Evolutionary conservation across 2,888 invertebrate species (phyloP).

Genomic region (Andrena hattorfiana): DNA sequence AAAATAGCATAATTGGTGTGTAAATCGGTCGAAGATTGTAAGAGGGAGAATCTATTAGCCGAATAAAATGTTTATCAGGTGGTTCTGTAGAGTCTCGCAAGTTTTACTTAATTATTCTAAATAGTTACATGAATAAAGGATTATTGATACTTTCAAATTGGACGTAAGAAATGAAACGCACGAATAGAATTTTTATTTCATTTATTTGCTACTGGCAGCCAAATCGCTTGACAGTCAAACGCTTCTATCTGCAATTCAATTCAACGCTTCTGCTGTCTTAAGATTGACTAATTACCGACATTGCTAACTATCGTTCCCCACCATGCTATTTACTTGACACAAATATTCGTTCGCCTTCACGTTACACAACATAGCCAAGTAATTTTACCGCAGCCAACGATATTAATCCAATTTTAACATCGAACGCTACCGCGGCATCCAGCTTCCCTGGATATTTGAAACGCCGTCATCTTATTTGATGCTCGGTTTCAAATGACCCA

Average conservation of each 20-base stretch:
- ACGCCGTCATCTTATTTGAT: background rate
- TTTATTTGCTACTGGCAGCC: background rate
- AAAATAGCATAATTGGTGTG: background rate
- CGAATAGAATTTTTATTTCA: background rate
- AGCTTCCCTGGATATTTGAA: background rate
- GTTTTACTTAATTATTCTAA: background rate
- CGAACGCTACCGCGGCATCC: too few species aligned
- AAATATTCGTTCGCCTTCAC: too few species aligned
- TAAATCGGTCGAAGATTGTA: background rate
- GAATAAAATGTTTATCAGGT: background rate
- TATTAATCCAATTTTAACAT: too few species aligned
- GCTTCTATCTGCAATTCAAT: background rate
- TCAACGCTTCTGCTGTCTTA: too few species aligned
- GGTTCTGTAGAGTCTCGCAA: too few species aligned
- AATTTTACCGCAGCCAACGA: too few species aligned
- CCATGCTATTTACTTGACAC: too few species aligned
- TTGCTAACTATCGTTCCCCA: too few species aligned
- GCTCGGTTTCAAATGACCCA: background rate
- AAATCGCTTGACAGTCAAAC: background rate
- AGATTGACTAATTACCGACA: too few species aligned
- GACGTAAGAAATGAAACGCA: background rate
- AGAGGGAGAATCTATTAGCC: background rate
- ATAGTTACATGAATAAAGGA: background rate
- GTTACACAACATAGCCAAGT: too few species aligned
- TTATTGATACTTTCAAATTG: background rate